Evolutionary conservation across 2,888 invertebrate genomes (phyloP), one percentile per base, ranked within the genome.

Genomic region (Thereva unica): DNA sequence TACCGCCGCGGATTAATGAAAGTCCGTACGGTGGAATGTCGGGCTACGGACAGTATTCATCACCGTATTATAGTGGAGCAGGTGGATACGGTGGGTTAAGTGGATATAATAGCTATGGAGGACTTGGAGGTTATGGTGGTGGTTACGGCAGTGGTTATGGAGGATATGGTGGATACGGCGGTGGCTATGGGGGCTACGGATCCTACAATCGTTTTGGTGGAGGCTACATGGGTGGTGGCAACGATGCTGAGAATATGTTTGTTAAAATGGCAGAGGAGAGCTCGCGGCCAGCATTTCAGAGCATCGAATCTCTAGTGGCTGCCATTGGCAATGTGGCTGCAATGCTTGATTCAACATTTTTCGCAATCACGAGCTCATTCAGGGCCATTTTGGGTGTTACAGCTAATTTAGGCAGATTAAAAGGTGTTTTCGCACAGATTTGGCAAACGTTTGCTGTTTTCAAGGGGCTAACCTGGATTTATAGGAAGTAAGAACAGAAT

Each of bases 321-420:
- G 95, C 97, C 0, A 92, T 97, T 72, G 91, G 92, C 12, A 96
- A 97, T 61, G 88, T 98, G 3, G 93, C 96, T 3, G 93, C 95
- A 87, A 96, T 98, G 95, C 80, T 98, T 66, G 97, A 97, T 76
- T 97, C 96, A 34, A 97, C 97, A 52, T 97, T 95, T 79, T 92
- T 93, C 77, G 97, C 97, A 3, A 86, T 98, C 75, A 94, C 95
- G 23, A 96, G 92, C 79, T 97, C 97, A 0, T 98, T 97, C 78
- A 86, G 93, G 74, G 97, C 98, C 61, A 93, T 98, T 71, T 83
- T 98, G 59, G 95, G 96, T 68, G 96, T 98, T 1, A 97, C 97
- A 5, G 97, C 98, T 72, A 97, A 97, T 81, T 91, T 98, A 77
- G 91, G 93, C 4, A 85, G 92, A 54, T 82, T 97, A 67, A 85